These are phyloP conservation scores for Diorhabda carinulata DNA, from an alignment of 1,140 invertebrate species.

Conservation along the genomic window DNA sequence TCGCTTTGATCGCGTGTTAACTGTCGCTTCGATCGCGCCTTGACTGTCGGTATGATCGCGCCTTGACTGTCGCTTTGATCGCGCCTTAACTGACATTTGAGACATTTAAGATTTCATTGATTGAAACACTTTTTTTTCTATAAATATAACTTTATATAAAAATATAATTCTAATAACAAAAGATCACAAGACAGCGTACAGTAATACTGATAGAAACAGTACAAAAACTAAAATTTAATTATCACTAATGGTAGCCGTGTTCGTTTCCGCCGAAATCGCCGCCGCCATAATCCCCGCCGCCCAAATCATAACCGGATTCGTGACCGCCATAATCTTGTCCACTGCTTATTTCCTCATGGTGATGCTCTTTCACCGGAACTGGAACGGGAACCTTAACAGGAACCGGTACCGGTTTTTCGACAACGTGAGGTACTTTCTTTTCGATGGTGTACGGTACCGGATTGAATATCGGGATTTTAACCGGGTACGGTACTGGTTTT, in stretches of 20 bases:
- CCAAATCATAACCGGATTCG: slow-evolving; percentile 30
- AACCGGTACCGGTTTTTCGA: slow-evolving; percentile 55
- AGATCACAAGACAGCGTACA: slow-evolving; percentile 49
- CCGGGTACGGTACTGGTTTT: slow-evolving; percentile 61
- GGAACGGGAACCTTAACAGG: slow-evolving; percentile 66
- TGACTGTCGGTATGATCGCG: no score
- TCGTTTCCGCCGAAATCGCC: slow-evolving; percentile 14
- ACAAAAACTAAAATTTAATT: slow-evolving; percentile 46
- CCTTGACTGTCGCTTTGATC: no score
- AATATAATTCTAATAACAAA: slow-evolving; percentile 33
- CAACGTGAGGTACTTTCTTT: slow-evolving; percentile 61
- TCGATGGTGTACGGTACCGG: slow-evolving; percentile 62
- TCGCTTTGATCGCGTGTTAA: no score
- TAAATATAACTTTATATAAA: slow-evolving; percentile 1
- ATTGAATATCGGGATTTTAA: slow-evolving; percentile 60
- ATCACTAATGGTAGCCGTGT: slow-evolving; percentile 42
- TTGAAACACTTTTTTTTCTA: slow-evolving; percentile 7
- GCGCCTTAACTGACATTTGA: no score
- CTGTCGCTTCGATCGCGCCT: no score
- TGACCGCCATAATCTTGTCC: slow-evolving; percentile 24
- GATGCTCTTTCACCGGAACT: slow-evolving; percentile 52
- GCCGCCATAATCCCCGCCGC: slow-evolving; percentile 35
- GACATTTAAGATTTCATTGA: not conserved
- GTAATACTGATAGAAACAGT: slow-evolving; percentile 50
- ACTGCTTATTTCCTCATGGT: slow-evolving; percentile 36